A percentile compares a stretch with the other conserved stretches of the same genome.
phyloP scores from a whole-genome alignment of 2,113 vertebrate genomes.

The Nothocercus nigrocapillus region DNA sequence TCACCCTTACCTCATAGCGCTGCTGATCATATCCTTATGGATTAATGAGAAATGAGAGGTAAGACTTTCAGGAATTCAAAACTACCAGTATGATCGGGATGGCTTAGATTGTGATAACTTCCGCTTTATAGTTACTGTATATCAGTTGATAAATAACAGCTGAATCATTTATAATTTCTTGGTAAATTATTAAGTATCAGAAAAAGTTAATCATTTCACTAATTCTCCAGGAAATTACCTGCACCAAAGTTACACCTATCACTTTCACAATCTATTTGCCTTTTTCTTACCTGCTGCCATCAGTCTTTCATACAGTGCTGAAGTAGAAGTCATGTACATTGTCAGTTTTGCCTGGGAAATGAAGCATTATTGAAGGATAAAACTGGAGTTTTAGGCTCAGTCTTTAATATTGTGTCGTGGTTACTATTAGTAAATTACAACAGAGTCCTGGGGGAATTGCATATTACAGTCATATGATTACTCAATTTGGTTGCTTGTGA shows the following conservation, averaged over 20 bases:
- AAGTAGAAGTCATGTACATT: not conserved
- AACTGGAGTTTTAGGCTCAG: constrained; percentile 2
- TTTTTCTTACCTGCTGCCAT: not conserved
- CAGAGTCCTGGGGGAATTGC: not conserved
- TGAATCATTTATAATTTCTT: not conserved
- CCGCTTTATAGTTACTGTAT: not conserved
- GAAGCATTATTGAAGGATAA: not conserved
- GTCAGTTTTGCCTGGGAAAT: not conserved
- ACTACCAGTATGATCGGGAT: not conserved
- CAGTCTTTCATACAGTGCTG: not conserved
- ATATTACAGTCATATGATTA: not conserved
- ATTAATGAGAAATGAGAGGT: not conserved
- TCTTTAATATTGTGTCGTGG: not conserved
- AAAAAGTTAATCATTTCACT: not conserved
- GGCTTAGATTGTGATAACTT: not conserved
- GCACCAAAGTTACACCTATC: not conserved
- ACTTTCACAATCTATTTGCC: not conserved
- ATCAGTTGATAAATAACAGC: not conserved
- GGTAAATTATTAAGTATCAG: not conserved
- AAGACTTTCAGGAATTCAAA: not conserved
- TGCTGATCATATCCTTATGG: not conserved
- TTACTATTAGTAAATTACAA: constrained; percentile 55
- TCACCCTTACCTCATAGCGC: not conserved
- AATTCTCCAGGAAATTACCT: not conserved
- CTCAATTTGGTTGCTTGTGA: constrained; percentile 4